Evolutionary conservation across 2,113 vertebrate genomes (phyloP), one percentile per base, ranked within the genome.

Genomic region (Glaucomys volans): DNA sequence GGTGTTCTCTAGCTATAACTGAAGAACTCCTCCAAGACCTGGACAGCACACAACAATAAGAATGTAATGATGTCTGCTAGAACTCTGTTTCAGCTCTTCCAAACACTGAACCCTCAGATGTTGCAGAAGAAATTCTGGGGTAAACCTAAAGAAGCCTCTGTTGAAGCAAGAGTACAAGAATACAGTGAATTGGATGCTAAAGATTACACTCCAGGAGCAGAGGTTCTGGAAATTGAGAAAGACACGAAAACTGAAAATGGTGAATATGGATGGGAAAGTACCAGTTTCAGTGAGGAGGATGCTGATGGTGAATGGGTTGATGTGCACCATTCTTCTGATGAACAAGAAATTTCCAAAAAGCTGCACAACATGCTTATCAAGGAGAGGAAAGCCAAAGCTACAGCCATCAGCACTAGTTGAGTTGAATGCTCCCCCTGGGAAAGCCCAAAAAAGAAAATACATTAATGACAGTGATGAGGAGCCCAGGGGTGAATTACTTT

Each of bases 21-120:
- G 99, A 99, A 97, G 99, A 99, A 82, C 98, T 99, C 76, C 99
- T 99, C 24, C 99, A 99, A 97, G 99, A 99, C 97, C 98, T 99
- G 5, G 98, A 96, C 99, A 99, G 99, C 98, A 99, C 97, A 0
- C 99, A 99, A 99, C 99, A 98, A 99, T 97, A 99, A 99, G 98
- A 99, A 99, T 98, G 99, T 99, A 72, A 99, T 99, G 99, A 99
- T 99, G 99, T 99, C 99, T 52, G 99, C 99, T 24, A 99, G 98
- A 98, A 99, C 99, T 62, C 97, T 99, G 95, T 99, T 99, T 97
- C 99, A 99, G 80, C 99, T 99, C 16, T 99, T 99, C 98, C 99
- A 99, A 91, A 99, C 98, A 10, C 98, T 99, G 80, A 99, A 99
- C 96, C 99, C 99, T 66, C 97, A 99, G 92, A 99, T 99, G 99